Conservation (phyloP, 2,113 vertebrate species). For the Protomyctophum bolini region DNA sequence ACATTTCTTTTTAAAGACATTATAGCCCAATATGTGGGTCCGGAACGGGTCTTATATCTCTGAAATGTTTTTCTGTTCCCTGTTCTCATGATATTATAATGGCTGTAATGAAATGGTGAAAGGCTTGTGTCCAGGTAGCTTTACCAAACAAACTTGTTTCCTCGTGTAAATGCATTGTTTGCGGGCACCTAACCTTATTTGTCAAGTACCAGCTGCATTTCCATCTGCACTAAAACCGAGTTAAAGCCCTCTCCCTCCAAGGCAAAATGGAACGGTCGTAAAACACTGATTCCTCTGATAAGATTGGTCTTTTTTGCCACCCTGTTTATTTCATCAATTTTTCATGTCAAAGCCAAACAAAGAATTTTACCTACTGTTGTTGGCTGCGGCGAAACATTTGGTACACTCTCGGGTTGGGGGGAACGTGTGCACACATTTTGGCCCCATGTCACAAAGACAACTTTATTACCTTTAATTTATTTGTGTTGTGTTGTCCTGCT, state of each 20-base stretch:
- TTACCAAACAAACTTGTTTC: constrained; percentile 45
- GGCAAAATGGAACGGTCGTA: constrained; percentile 40
- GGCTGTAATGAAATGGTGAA: constrained; percentile 47
- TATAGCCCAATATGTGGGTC: not conserved
- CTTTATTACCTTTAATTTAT: constrained; percentile 68
- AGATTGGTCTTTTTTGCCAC: constrained; percentile 26
- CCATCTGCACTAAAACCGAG: constrained; percentile 52
- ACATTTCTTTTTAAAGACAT: constrained; percentile 1
- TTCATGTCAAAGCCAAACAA: constrained; percentile 43
- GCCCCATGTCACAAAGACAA: constrained; percentile 41
- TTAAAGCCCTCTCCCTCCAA: constrained; percentile 45
- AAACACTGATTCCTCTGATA: constrained; percentile 44
- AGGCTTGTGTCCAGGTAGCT: constrained; percentile 41
- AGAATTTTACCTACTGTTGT: constrained; percentile 39
- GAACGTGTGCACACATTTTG: constrained; percentile 36
- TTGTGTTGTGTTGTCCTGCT: constrained; percentile 48
- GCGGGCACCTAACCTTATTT: constrained; percentile 55
- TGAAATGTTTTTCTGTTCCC: constrained; percentile 17
- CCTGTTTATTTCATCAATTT: constrained; percentile 58
- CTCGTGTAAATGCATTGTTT: constrained; percentile 37
- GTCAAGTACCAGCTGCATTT: constrained; percentile 51
- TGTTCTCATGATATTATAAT: constrained; percentile 48
- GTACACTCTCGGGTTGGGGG: constrained; percentile 13
- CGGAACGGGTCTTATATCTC: not conserved
- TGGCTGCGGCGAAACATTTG: constrained; percentile 21